These are phyloP conservation scores for Sinocyclocheilus grahami DNA, from an alignment of 2,113 vertebrate species.

Conservation along the genomic window DNA sequence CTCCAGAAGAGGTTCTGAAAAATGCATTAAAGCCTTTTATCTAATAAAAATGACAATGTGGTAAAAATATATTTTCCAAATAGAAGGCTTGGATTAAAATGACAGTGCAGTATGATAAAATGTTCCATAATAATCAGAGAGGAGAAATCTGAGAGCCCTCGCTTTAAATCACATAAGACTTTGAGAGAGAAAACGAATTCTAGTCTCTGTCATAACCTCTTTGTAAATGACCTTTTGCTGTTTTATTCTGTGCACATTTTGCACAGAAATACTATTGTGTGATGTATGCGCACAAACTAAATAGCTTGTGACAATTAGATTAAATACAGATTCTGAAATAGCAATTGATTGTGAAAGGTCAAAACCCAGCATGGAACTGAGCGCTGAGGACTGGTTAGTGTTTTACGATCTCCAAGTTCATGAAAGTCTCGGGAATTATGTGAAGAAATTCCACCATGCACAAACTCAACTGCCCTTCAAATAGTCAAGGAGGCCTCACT, in stretches of 20 bases:
- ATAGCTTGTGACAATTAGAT: background rate
- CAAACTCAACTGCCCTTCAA: background rate
- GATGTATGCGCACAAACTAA: background rate
- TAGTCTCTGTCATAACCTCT: background rate
- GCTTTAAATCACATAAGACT: background rate
- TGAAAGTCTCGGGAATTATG: too few species aligned
- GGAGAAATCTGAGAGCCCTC: constrained; percentile 30
- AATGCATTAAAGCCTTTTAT: constrained; percentile 15
- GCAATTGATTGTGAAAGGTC: constrained; percentile 1
- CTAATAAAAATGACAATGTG: constrained; percentile 30
- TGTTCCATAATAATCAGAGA: constrained; percentile 35
- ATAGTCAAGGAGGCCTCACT: background rate
- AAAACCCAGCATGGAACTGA: background rate
- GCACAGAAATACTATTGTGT: background rate
- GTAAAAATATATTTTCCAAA: constrained; percentile 4
- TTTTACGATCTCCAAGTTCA: too few species aligned
- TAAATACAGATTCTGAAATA: constrained; percentile 27
- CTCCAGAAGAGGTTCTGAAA: background rate
- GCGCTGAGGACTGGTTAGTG: background rate
- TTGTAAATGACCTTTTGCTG: constrained; percentile 23
- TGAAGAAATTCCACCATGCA: constrained; percentile 7
- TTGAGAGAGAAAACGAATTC: background rate
- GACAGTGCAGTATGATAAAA: constrained; percentile 25
- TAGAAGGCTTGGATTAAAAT: constrained; percentile 26
- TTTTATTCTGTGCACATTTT: background rate